Evolutionary conservation across 1,140 invertebrate genomes (phyloP), one percentile per base, ranked within the genome.

Genomic region (Apocrypta bakeri): DNA sequence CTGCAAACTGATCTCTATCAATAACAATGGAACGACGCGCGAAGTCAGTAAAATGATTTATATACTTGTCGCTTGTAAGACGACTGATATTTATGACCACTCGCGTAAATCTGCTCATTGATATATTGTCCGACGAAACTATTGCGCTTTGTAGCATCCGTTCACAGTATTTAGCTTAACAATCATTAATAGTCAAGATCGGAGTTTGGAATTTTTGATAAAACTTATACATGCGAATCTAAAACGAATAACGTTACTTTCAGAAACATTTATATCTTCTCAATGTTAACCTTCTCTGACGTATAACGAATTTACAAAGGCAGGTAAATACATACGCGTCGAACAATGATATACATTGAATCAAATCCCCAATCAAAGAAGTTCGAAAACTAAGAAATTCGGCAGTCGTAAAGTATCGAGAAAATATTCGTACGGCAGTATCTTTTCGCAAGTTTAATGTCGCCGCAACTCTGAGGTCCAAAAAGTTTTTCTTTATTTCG

Each of bases 1-100:
- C 76, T 82, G 80, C 69, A 77, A 82, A 77, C 37, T 40, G 80
- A 82, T 82, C 73, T 29, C 42, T 71, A 77, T 82, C 80, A 27
- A 68, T 68, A 68, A 17, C 24, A 37, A 82, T 71, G 74, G 64
- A 74, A 77, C 64, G 64, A 82, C 37, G 29, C 40, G 63, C 71
- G 17, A 63, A 76, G 73, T 69, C 73, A 63, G 42, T 63, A 48
- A 56, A 29, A 77, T 82, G 80, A 82, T 82, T 82, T 71, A 82
- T 56, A n/a, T 71, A 48, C 29, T 33, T 77, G 80, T 82, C 80
- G 73, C 63, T 72, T 21, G 31, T 40, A 7, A 24, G 66, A 63
- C 24, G 73, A 77, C 73, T 76, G 17, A 82, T 82, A 82, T 82
- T 82, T 82, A 76, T 71, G 80, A 63, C 73, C 33, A 9, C 4